phyloP scores from a whole-genome alignment of 2,797 vertebrate genomes.

The Myotis myotis region DNA sequence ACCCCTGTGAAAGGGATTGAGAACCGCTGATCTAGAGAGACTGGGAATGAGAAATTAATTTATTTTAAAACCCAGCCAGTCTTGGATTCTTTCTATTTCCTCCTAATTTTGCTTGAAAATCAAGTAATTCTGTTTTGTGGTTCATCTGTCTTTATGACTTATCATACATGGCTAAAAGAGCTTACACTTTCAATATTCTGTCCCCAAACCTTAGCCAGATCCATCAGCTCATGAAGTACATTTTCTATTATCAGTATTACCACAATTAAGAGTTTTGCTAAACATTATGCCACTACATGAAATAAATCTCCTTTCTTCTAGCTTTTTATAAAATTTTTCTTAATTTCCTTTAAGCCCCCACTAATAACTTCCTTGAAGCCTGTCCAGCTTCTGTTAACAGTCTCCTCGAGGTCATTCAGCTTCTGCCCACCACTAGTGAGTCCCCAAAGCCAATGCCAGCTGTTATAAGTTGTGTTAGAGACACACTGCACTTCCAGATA shows the following conservation, averaged over 20 bases:
- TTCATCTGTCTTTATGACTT: neutral
- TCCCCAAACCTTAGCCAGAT: neutral
- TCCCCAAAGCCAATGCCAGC: neutral
- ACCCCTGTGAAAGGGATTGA: too few species aligned
- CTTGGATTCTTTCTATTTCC: neutral
- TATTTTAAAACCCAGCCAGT: neutral
- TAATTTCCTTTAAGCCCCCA: neutral
- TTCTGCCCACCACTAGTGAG: neutral
- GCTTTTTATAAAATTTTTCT: neutral
- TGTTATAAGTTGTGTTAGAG: neutral
- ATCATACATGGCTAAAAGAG: neutral
- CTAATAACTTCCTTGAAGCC: neutral
- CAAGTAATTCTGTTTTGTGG: neutral
- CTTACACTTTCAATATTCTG: neutral
- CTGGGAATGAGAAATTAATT: neutral
- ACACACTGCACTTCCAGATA: neutral
- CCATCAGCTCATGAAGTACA: neutral
- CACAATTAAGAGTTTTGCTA: neutral
- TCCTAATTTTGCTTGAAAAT: constrained; percentile 8
- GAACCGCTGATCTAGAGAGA: neutral
- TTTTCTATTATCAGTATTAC: neutral
- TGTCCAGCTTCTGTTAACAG: neutral
- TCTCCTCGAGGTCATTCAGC: neutral
- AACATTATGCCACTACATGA: neutral
- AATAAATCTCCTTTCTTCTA: neutral